Conservation (phyloP, 1,140 invertebrate species). For the Lepidurus packardi region DNA sequence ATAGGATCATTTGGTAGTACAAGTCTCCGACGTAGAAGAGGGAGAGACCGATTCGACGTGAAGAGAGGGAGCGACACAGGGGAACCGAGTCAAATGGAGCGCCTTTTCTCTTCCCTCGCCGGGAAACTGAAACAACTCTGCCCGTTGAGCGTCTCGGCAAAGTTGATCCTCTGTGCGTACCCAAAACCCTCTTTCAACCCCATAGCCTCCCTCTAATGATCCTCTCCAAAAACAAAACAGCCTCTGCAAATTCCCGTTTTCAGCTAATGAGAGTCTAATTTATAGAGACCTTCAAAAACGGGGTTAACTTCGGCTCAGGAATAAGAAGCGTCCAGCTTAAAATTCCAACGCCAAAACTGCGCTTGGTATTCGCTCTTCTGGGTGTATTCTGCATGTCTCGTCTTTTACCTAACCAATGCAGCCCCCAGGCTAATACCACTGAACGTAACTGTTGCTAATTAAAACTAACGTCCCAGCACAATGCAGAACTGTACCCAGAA, state of each 20-base stretch:
- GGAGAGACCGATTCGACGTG: neutral
- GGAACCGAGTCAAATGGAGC: neutral
- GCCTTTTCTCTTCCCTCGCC: neutral
- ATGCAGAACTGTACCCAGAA: neutral
- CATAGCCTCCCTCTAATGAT: neutral
- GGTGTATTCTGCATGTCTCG: too few relatives aligned
- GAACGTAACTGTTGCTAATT: neutral
- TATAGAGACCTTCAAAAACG: neutral
- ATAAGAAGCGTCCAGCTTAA: neutral
- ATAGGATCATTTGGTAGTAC: constrained; percentile 22
- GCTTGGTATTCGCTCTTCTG: too few relatives aligned
- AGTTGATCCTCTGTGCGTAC: neutral
- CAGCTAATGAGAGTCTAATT: constrained; percentile 19
- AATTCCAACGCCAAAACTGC: neutral
- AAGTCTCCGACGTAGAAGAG: neutral
- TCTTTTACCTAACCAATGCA: too few relatives aligned
- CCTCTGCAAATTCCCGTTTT: neutral
- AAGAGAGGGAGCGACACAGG: neutral
- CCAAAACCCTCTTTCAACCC: neutral
- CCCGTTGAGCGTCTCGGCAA: neutral
- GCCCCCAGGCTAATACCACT: neutral
- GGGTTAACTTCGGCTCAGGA: neutral
- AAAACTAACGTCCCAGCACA: neutral
- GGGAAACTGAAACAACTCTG: constrained; percentile 9
- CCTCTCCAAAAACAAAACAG: constrained; percentile 2